A percentile compares a stretch with the other conserved stretches of the same genome.
Evolutionary conservation across 2,113 vertebrate species (phyloP).

Genomic region (Narcine bancroftii): DNA sequence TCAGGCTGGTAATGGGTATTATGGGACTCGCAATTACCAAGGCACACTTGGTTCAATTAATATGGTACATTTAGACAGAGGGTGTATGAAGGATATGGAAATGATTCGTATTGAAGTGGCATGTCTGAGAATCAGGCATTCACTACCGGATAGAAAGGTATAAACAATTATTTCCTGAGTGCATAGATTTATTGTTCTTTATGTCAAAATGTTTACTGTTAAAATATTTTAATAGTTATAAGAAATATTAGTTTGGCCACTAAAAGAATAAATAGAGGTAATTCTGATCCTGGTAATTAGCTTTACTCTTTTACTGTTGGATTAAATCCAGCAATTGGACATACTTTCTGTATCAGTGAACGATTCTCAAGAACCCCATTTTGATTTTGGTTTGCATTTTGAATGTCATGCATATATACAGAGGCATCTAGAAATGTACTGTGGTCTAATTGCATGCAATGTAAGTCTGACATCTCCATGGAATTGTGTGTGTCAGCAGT

Average conservation of each 20-base stretch:
- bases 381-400: no score
- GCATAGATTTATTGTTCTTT: not conserved
- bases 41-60: not conserved
- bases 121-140: not conserved
- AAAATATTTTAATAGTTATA: not conserved
- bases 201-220: not conserved
- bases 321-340: not conserved
- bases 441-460: no score
- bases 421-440: no score
- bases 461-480: no score
- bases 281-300: not conserved
- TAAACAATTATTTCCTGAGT: not conserved
- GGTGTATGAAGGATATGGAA: slow-evolving; percentile 6
- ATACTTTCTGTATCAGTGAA: not conserved
- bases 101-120: not conserved
- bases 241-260: not conserved
- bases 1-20: not conserved
- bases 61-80: not conserved
- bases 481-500: no score
- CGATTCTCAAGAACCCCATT: not conserved
- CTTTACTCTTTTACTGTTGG: not conserved
- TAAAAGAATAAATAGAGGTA: not conserved
- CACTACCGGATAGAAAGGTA: not conserved
- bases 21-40: not conserved
- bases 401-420: no score